A percentile compares a stretch with the other conserved stretches of the same genome.
phyloP scores from a whole-genome alignment of 2,797 vertebrate species.

The Lacerta agilis region DNA sequence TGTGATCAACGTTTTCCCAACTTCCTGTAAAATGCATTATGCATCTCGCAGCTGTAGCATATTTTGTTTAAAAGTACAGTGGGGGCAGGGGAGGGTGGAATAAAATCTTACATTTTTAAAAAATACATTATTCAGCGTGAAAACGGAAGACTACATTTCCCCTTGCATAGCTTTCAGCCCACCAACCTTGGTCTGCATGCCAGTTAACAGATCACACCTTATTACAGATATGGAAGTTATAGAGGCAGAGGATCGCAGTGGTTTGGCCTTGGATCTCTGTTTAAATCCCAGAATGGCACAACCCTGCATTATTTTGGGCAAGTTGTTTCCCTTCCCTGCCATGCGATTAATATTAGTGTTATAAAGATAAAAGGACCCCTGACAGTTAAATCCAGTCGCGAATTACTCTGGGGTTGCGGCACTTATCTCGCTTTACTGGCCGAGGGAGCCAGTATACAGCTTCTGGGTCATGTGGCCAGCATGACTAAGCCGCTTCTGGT shows the following conservation, averaged over 20 bases:
- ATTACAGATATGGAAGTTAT: neutral
- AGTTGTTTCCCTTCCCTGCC: too few species aligned
- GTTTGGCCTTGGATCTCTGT: neutral
- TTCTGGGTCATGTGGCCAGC: too few species aligned
- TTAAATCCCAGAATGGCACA: neutral
- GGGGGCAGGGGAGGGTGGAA: conserved; percentile 21
- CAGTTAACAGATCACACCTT: conserved; percentile 47
- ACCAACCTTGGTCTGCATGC: conserved; percentile 51
- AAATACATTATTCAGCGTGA: conserved; percentile 51
- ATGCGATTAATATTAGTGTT: neutral
- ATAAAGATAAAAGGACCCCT: too few species aligned
- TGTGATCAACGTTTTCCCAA: conserved; percentile 50
- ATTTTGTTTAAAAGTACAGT: conserved; percentile 58
- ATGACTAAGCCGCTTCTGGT: too few species aligned
- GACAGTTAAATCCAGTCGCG: too few species aligned
- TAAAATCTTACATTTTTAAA: conserved; percentile 27
- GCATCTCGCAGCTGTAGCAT: conserved; percentile 51
- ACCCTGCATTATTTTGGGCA: neutral
- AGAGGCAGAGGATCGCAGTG: neutral
- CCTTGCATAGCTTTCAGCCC: conserved; percentile 53
- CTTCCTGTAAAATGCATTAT: conserved; percentile 56
- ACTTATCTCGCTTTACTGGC: too few species aligned
- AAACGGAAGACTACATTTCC: conserved; percentile 47
- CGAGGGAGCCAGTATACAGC: too few species aligned
- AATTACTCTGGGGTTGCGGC: too few species aligned